Base-by-base conservation (phyloP, 2,113 vertebrate species). In the Peucedramus taeniatus region DNA sequence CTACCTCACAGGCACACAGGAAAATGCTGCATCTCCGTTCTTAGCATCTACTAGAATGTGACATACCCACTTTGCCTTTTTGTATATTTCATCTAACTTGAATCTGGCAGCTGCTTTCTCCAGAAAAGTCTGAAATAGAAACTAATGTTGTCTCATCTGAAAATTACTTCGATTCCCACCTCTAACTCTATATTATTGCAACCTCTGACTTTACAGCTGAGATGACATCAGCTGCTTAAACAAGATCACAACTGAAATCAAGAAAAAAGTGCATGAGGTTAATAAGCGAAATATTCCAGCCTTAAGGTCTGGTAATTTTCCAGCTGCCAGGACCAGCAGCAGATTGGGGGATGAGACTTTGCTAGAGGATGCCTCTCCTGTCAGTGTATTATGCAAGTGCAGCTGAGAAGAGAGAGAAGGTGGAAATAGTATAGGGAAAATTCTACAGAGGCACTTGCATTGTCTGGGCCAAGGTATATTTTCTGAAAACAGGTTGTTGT, bases 111-210 rank as follows among this genome's bases (percentile, higher is more conserved):
- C n/a, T 87, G 31, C 49, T 92, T 85, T 84, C 79, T 83, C n/a
- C 42, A 83, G 65, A 95, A 94, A 60, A 56, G 13, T 11, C 64
- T 76, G 72, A 94, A 95, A 74, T 44, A 92, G 60, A 93, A 90
- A 61, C 7, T 20, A 45, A 19, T 17, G 9, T 47, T 89, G 40
- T 61, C n/a, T 53, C 17, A 44, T 56, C 12, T 81, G 39, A 95
- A 87, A 89, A 78, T 39, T 51, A 15, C 45, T 91, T 89, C 37
- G 70, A 13, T 59, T 49, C 20, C 17, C 37, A 77, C 22, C 10
- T 61, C 47, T 80, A 80, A 49, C 10, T 3, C 7, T 17, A 28
- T 4, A 24, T 7, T 15, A 35, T 21, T 49, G n/a, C 49, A 79
- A 83, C n/a, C 33, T 93, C 72, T 87, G 49, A 84, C 40, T 77